Evolutionary conservation across 2,888 invertebrate species (phyloP).

Genomic region (Rhopalosiphum nymphaeae): DNA sequence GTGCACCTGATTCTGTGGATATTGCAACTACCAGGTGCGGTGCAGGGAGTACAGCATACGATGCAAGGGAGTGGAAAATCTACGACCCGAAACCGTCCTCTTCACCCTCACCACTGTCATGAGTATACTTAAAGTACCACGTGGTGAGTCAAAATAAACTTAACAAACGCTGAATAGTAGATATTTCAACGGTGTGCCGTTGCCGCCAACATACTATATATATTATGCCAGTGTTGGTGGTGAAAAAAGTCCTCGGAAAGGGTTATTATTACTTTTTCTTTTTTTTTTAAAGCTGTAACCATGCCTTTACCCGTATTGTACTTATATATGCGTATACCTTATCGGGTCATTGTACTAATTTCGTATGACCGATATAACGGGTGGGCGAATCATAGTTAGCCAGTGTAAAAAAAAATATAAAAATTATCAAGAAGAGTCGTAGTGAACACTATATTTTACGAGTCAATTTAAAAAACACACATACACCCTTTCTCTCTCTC

Average conservation of each 20-base stretch:
- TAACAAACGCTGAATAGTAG: background rate
- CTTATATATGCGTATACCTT: background rate
- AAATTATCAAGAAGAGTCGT: background rate
- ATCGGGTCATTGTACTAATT: background rate
- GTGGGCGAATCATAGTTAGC: background rate
- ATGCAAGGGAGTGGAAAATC: background rate
- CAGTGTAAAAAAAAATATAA: background rate
- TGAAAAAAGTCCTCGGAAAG: background rate
- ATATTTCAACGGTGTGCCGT: background rate
- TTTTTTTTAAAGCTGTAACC: background rate
- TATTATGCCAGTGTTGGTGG: background rate
- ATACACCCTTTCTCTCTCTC: background rate
- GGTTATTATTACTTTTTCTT: background rate
- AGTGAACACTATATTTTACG: background rate
- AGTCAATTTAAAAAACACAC: background rate
- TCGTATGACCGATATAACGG: background rate
- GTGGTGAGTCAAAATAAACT: background rate
- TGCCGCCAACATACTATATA: background rate
- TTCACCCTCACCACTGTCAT: background rate
- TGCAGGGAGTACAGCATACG: background rate
- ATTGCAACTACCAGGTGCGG: background rate
- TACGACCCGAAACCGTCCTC: background rate
- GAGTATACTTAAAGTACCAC: background rate
- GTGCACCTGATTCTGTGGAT: background rate
- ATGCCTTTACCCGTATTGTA: background rate